Percentiles rank a stretch among this genome's conserved stretches.
Evolutionary conservation across 2,113 vertebrate species (phyloP).

Genomic region (Peromyscus maniculatus): DNA sequence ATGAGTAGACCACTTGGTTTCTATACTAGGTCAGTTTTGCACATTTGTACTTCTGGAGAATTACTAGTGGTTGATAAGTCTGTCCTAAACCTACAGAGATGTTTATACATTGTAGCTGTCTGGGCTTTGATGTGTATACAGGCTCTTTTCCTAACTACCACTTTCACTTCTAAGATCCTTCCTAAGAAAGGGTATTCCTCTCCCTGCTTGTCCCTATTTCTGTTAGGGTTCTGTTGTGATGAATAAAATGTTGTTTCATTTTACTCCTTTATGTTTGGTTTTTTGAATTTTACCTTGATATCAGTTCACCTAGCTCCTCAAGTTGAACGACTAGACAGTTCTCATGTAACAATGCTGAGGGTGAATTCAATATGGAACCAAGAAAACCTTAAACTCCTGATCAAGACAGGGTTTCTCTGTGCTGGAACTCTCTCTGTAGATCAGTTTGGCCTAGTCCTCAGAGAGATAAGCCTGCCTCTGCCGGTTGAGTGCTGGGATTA

Average conservation of each 20-base stretch:
- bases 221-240: too few species aligned
- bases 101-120: background rate
- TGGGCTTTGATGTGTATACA: background rate
- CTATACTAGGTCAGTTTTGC: background rate
- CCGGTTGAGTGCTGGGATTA: too few species aligned
- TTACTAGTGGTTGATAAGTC: background rate
- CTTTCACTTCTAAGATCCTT: too few species aligned
- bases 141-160: too few species aligned
- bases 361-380: accelerated
- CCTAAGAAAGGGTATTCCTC: background rate
- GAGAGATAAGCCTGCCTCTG: too few species aligned
- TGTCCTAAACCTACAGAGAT: background rate
- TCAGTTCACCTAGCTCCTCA: too few species aligned
- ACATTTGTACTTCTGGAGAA: background rate
- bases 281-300: background rate
- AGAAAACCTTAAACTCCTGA: background rate
- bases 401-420: too few species aligned
- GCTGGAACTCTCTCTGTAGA: too few species aligned
- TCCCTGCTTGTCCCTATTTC: background rate
- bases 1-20: background rate
- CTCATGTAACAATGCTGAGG: accelerated
- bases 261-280: background rate
- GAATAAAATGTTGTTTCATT: background rate
- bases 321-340: background rate
- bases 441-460: too few species aligned